Evolutionary conservation across 2,113 vertebrate species (phyloP).

Genomic region (Micronycteris hirsuta): DNA sequence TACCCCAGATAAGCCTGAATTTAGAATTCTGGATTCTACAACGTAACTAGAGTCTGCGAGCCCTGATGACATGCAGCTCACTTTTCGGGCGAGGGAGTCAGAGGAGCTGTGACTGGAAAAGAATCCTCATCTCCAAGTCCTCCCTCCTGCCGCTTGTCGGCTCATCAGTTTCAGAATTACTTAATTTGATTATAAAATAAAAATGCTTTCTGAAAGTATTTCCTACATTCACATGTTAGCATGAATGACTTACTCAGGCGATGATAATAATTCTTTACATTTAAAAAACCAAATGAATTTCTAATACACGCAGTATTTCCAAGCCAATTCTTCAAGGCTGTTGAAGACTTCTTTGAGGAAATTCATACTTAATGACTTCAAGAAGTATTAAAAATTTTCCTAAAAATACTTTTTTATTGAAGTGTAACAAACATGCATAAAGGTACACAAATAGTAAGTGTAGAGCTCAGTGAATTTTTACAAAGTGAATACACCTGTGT

Average conservation of each 20-base stretch:
- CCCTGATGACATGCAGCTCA: background rate
- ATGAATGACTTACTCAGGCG: background rate
- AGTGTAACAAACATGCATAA: background rate
- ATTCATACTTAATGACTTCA: background rate
- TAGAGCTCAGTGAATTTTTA: too few relatives aligned
- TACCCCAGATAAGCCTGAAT: background rate
- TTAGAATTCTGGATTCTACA: background rate
- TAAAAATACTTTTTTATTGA: background rate
- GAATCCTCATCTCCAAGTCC: background rate
- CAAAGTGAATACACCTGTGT: background rate
- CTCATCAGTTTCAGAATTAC: background rate
- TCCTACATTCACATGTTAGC: background rate
- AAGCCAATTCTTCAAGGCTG: background rate
- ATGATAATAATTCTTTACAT: slow-evolving; percentile 18
- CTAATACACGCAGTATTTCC: background rate
- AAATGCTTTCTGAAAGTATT: background rate
- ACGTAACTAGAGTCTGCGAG: background rate
- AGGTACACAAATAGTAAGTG: too few relatives aligned
- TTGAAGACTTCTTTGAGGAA: background rate
- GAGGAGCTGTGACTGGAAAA: background rate
- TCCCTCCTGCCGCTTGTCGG: background rate
- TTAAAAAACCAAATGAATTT: background rate
- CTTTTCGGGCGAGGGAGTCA: background rate
- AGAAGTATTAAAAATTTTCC: background rate
- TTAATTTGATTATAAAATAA: slow-evolving; percentile 20